Evolutionary conservation across 2,888 invertebrate species (phyloP).

Genomic region (Furcula furcula): DNA sequence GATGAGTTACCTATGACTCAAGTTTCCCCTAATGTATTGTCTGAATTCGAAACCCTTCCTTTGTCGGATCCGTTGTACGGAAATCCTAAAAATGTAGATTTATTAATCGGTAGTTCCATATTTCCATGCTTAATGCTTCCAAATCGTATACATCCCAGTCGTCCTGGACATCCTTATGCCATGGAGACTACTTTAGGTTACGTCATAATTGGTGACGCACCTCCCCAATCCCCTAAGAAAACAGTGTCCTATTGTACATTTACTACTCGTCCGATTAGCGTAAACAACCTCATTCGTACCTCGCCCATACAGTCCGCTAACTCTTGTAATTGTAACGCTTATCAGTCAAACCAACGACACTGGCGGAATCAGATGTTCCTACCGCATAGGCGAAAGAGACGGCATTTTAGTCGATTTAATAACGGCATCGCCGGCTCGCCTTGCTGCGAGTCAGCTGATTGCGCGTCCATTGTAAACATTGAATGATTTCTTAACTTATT

Average conservation of each 20-base stretch:
- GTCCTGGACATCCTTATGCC: background rate
- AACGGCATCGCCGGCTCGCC: no score
- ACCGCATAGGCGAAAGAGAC: background rate
- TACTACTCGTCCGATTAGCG: background rate
- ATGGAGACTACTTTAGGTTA: constrained; percentile 1
- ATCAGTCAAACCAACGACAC: background rate
- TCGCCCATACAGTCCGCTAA: no score
- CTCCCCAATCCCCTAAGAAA: background rate
- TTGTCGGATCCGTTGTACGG: constrained; percentile 11
- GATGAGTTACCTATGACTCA: constrained; percentile 9
- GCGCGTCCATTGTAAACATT: no score
- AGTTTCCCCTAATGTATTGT: constrained; percentile 3
- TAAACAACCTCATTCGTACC: no score
- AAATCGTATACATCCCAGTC: background rate
- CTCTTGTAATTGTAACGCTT: no score
- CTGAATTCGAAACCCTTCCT: constrained; percentile 5
- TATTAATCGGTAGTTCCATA: background rate
- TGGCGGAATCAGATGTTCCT: background rate
- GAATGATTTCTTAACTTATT: no score
- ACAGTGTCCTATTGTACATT: background rate
- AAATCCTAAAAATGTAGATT: background rate
- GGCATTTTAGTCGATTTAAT: constrained; percentile 4
- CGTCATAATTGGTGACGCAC: background rate
- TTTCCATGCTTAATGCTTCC: background rate
- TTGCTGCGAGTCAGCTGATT: no score